Base-by-base conservation (phyloP, 2,888 invertebrate genomes). In the Boloria euphrosyne region DNA sequence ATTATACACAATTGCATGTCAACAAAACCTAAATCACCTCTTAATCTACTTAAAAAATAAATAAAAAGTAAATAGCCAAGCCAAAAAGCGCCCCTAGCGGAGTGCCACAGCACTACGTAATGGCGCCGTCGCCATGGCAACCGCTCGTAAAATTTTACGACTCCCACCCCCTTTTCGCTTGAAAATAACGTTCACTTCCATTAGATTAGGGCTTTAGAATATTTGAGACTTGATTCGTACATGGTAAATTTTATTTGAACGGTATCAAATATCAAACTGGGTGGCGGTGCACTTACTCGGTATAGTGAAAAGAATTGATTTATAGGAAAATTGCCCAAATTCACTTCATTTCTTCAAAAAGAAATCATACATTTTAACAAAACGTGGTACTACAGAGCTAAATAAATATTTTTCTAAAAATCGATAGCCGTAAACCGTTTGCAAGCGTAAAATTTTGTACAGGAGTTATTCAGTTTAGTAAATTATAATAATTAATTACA, bases 61-160 rank as follows among this genome's bases (percentile, higher is more conserved):
- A 57, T 46, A 44, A 46, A 57, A 57, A 57, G 22, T 22, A 57
- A 57, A 10, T 44, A 46, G 16, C 57, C 57, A 22, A 22, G 3
- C 22, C 46, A 53, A 64, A n/a, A 27, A 44, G 61, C 65, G 54
- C 57, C 66, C 57, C 65, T 52, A 64, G 64, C 74, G 72, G 65
- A 71, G 65, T 51, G 65, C 73, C 72, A 73, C 68, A 71, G 80
- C 80, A 84, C 81, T 79, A 78, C 69, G 69, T 79, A 82, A 87
- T 86, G 87, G 89, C 88, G 71, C 79, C 82, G 90, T 89, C 80
- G 84, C 82, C 79, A 87, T 86, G 82, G 80, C 75, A 72, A 87
- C 87, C 67, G 82, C 80, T 87, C 89, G 83, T 90, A 90, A 90
- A 90, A 90, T 90, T 90, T 90, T 89, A 90, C 82, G 82, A 78